Conservation (phyloP, 2,888 invertebrate genomes). For the Flabesymbios commensalis region DNA sequence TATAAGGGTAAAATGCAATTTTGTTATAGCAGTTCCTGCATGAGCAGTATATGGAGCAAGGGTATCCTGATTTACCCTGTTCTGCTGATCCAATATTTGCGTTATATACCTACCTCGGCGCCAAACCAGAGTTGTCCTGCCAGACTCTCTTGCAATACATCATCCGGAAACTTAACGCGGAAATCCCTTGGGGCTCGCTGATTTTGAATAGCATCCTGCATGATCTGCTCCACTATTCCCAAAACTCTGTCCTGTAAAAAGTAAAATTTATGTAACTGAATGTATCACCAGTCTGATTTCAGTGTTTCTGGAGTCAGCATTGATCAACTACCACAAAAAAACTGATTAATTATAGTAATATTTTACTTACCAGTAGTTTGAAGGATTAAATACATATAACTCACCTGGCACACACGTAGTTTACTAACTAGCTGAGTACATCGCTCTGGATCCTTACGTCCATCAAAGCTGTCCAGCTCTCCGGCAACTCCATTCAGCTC, state of each 20-base stretch:
- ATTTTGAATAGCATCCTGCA: constrained; percentile 77
- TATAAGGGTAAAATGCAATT: too few species aligned
- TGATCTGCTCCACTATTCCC: constrained; percentile 90
- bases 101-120: constrained; percentile 89
- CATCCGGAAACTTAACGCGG: constrained; percentile 97
- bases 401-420: constrained; percentile 67
- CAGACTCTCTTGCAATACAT: constrained; percentile 95
- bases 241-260: constrained; percentile 67
- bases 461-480: constrained; percentile 98
- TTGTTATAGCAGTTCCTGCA: too few species aligned
- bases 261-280: too few species aligned
- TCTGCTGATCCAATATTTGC: too few species aligned
- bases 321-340: too few species aligned
- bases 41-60: too few species aligned
- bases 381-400: constrained; percentile 2
- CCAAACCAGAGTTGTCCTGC: constrained; percentile 99
- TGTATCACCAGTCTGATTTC: too few species aligned
- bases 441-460: constrained; percentile 95
- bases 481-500: constrained; percentile 92
- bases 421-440: constrained; percentile 95
- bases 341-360: too few species aligned
- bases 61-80: too few species aligned
- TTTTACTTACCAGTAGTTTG: too few species aligned
- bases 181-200: constrained; percentile 91
- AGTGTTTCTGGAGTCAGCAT: too few species aligned